Percentiles rank a stretch among this genome's conserved stretches.
Conservation (phyloP, 2,888 invertebrate species). For the Protophormia terraenovae region DNA sequence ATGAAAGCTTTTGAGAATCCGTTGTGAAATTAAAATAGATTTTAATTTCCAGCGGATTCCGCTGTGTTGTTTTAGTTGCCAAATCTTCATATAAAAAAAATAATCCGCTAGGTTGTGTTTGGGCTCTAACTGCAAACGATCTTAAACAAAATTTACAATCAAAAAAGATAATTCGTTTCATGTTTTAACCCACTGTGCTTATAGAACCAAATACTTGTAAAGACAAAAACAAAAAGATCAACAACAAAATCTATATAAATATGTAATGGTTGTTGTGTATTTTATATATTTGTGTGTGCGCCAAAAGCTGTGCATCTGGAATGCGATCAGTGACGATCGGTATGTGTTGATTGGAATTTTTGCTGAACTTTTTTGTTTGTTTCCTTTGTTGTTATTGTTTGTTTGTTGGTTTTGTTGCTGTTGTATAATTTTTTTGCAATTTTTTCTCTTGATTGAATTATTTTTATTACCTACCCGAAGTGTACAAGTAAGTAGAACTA, state of each 20-base stretch:
- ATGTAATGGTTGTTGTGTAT: constrained; percentile 4
- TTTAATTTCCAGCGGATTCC: no score
- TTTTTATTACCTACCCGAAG: constrained; percentile 68
- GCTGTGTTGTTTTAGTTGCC: no score
- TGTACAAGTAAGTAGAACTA: not conserved
- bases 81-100: no score
- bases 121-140: no score
- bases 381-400: not conserved
- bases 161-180: no score
- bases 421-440: constrained; percentile 16
- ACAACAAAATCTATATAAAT: constrained; percentile 8
- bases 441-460: constrained; percentile 70
- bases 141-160: no score
- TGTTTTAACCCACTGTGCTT: no score
- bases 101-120: no score
- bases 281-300: constrained; percentile 58
- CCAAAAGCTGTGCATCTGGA: constrained; percentile 66
- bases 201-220: no score
- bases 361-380: constrained; percentile 16
- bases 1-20: no score
- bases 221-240: constrained; percentile 20
- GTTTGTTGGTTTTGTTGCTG: not conserved
- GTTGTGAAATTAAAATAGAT: no score
- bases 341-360: constrained; percentile 72
- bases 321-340: constrained; percentile 72